Conservation (phyloP, 2,888 invertebrate genomes). For the Eilema sororculum region DNA sequence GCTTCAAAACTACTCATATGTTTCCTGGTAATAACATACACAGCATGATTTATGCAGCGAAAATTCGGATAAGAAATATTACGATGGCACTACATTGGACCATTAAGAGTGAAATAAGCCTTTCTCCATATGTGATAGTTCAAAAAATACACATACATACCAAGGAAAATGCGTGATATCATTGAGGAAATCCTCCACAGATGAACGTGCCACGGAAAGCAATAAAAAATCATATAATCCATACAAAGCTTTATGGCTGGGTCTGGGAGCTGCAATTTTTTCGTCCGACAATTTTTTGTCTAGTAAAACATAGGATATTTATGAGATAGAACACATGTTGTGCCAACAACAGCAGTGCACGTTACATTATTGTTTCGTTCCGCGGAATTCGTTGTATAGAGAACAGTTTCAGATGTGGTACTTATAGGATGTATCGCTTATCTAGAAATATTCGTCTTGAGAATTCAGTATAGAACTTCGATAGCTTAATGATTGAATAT, state of each 20-base stretch:
- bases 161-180: conserved; percentile 21
- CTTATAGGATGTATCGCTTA: conserved; percentile 32
- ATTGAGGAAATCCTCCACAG: conserved; percentile 45
- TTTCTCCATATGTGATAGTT: conserved; percentile 21
- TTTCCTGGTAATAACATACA: conserved; percentile 1
- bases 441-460: conserved; percentile 5
- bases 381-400: conserved; percentile 21
- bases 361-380: conserved; percentile 33
- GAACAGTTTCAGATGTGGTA: conserved; percentile 23
- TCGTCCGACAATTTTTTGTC: conserved; percentile 47
- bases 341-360: conserved; percentile 31
- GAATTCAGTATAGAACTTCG: neutral
- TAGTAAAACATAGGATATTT: conserved; percentile 53
- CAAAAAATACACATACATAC: conserved; percentile 22
- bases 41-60: neutral
- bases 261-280: conserved; percentile 47
- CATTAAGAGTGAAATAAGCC: conserved; percentile 17
- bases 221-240: conserved; percentile 69
- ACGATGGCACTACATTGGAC: neutral
- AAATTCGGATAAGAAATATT: conserved; percentile 4
- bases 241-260: conserved; percentile 66
- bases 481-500: neutral
- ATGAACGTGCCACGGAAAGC: conserved; percentile 47
- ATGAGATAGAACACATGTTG: conserved; percentile 51
- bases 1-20: neutral